phyloP scores from a whole-genome alignment of 2,797 vertebrate species.

The Acrossocheilus fasciatus region DNA sequence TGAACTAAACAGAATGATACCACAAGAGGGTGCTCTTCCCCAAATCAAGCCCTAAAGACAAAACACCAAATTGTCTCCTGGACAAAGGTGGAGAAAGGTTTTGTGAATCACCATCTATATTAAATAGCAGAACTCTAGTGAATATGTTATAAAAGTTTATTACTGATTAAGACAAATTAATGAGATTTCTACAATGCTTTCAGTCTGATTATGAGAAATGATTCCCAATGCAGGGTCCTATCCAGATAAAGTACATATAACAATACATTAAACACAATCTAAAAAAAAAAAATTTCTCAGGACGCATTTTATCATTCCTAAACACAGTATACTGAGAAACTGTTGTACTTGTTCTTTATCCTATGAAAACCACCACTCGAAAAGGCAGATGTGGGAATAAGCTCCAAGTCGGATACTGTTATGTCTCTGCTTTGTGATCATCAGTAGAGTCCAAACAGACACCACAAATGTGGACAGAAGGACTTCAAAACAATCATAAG shows the following conservation, averaged over 20 bases:
- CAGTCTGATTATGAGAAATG: slow-evolving; percentile 7
- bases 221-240: background rate
- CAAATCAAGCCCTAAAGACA: background rate
- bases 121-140: background rate
- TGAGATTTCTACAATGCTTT: slow-evolving; percentile 28
- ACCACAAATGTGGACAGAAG: background rate
- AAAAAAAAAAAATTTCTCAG: background rate
- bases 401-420: background rate
- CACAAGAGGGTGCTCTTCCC: slow-evolving; percentile 24
- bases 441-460: background rate
- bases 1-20: background rate
- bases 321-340: slow-evolving; percentile 27
- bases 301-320: background rate
- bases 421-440: background rate
- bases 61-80: background rate
- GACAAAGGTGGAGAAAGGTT: background rate
- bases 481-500: background rate
- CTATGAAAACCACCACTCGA: background rate
- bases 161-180: slow-evolving; percentile 12
- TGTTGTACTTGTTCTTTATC: background rate
- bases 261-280: slow-evolving; percentile 21
- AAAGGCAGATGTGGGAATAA: background rate
- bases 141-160: slow-evolving; percentile 44
- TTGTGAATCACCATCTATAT: background rate
- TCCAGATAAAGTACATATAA: slow-evolving; percentile 19